These are phyloP conservation scores for Autographa pulchrina DNA, from an alignment of 2,888 invertebrate genomes.

Conservation along the genomic window DNA sequence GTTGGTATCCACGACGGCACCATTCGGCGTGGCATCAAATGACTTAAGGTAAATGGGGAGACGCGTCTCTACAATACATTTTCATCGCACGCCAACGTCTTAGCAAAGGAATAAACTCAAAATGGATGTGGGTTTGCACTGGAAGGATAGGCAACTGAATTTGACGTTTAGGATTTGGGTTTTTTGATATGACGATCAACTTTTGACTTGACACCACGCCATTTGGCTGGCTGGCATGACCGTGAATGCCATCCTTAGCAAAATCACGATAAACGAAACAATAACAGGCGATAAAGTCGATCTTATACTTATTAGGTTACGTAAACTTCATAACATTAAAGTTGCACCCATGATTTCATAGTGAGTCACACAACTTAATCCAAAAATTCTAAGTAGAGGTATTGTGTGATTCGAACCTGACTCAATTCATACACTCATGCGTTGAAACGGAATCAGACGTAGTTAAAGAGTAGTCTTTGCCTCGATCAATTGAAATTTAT, in stretches of 20 bases:
- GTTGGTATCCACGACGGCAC: no score
- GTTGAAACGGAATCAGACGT: slow-evolving; percentile 67
- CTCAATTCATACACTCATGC: slow-evolving; percentile 65
- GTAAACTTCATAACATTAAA: slow-evolving; percentile 62
- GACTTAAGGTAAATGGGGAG: no score
- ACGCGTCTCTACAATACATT: no score
- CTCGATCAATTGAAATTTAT: slow-evolving; percentile 78
- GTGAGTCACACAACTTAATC: slow-evolving; percentile 71
- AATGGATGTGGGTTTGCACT: no score
- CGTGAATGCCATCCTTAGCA: not conserved
- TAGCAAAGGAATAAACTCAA: no score
- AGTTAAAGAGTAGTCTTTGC: slow-evolving; percentile 56
- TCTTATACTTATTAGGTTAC: slow-evolving; percentile 60
- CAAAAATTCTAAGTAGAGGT: slow-evolving; percentile 65
- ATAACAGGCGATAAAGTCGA: slow-evolving; percentile 64
- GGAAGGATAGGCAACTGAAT: no score
- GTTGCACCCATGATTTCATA: slow-evolving; percentile 68
- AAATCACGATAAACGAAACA: slow-evolving; percentile 60
- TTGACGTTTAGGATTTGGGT: no score
- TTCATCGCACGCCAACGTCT: no score
- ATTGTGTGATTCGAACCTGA: slow-evolving; percentile 67
- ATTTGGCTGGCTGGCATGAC: no score
- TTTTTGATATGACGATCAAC: no score
- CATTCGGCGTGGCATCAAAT: no score
- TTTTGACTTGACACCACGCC: no score